phyloP scores from a whole-genome alignment of 1,140 invertebrate species.

The Mizuhopecten yessoensis region DNA sequence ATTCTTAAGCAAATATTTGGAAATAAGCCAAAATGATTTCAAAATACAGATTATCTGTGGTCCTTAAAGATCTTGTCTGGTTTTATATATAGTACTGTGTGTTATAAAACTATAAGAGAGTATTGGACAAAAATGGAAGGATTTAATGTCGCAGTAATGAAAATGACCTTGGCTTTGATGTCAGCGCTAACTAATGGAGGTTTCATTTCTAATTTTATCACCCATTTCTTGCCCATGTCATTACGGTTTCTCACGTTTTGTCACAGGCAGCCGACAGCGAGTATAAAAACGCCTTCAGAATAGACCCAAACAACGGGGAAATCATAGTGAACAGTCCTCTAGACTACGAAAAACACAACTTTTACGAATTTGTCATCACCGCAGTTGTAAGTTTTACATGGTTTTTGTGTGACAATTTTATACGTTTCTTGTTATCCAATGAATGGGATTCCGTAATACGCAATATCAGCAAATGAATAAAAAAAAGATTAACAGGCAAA shows the following conservation, averaged over 20 bases:
- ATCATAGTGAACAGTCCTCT: slow-evolving; percentile 67
- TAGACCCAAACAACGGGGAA: slow-evolving; percentile 67
- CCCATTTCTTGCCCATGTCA: not conserved
- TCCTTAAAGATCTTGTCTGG: not conserved
- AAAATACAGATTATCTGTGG: not conserved
- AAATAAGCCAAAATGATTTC: not conserved
- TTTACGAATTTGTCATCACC: slow-evolving; percentile 75
- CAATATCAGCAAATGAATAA: not conserved
- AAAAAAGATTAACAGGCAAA: not conserved
- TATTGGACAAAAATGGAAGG: not conserved
- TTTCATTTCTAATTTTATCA: not conserved
- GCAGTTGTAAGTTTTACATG: slow-evolving; percentile 67
- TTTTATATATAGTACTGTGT: not conserved
- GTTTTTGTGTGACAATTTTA: not conserved
- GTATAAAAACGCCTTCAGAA: slow-evolving; percentile 73
- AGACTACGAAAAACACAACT: slow-evolving; percentile 77
- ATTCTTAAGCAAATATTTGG: not conserved
- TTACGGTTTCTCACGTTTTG: not conserved
- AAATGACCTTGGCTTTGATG: not conserved
- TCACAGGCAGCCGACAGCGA: slow-evolving; percentile 68
- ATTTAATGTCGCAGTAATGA: not conserved
- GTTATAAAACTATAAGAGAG: not conserved
- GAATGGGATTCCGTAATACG: not conserved
- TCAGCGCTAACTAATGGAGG: not conserved
- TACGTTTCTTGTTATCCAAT: too few species aligned